Conservation (phyloP, 2,888 invertebrate species). For the Spilosoma lubricipeda region DNA sequence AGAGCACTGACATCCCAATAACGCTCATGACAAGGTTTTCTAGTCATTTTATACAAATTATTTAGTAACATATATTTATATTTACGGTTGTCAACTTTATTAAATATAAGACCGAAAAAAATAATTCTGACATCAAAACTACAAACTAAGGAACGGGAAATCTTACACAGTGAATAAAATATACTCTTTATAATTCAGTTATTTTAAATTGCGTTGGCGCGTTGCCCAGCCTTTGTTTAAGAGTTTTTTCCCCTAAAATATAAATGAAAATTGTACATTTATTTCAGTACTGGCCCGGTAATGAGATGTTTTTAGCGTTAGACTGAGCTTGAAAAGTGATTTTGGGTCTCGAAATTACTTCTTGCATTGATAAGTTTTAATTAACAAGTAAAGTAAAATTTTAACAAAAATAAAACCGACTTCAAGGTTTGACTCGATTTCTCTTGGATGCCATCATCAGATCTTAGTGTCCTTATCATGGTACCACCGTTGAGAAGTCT, state of each 20-base stretch:
- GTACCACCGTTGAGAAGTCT: no score
- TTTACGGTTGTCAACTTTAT: background rate
- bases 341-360: background rate
- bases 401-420: no score
- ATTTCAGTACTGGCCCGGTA: background rate
- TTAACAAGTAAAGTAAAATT: no score
- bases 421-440: no score
- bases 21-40: no score
- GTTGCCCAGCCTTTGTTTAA: slow-evolving; percentile 7
- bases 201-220: background rate
- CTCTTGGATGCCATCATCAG: no score
- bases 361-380: background rate
- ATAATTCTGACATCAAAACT: background rate
- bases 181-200: slow-evolving; percentile 1
- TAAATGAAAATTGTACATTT: background rate
- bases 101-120: background rate
- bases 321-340: background rate
- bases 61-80: no score
- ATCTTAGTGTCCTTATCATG: no score
- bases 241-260: background rate
- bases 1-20: no score
- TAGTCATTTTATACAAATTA: no score
- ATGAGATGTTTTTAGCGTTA: background rate
- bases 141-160: background rate
- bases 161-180: background rate